Evolutionary conservation across 2,888 invertebrate genomes (phyloP), one percentile per base, ranked within the genome.

Genomic region (Rhamnusium bicolor): DNA sequence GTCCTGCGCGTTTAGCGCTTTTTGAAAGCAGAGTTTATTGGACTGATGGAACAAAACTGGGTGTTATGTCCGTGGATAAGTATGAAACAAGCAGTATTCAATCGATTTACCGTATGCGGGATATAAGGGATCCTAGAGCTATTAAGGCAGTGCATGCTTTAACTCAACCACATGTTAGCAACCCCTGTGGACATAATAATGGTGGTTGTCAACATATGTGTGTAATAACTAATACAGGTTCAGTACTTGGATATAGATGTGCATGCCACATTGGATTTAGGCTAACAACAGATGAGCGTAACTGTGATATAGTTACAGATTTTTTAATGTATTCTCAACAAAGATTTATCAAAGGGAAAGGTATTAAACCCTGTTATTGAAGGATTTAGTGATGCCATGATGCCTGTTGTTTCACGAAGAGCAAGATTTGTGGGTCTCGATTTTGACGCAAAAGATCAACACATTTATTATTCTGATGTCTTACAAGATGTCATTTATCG

Each of bases 401-500:
- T 97, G 32, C 99, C 99, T 0, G 96, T 98, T 0, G 96, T 97
- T 0, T 97, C 98, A 0, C 90, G 95, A 67, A 90, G 97, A 32
- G 98, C 98, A 0, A 91, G 98, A 80, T 98, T 98, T 86, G 98
- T 98, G 0, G 98, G 98, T 0, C 88, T 98, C 46, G 99, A 99
- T 86, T 98, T 96, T 85, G 98, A 98, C 87, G 94, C 96, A 0
- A 90, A 94, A 63, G 95, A 96, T 80, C 93, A 96, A 83, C 95
- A 95, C 83, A 97, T 99, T 79, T 99, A 98, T 88, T 99, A 98
- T 88, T 98, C 98, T 0, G 99, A 99, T 86, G 98, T 99, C 0
- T 91, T 98, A 18, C 96, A 98, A 88, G 97, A 98, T 86, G 98
- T 98, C 0, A 98, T 98, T 78, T 96, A 97, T 86, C 89, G 94